Base-by-base conservation (phyloP, 2,888 invertebrate species). In the Volucella inanis region DNA sequence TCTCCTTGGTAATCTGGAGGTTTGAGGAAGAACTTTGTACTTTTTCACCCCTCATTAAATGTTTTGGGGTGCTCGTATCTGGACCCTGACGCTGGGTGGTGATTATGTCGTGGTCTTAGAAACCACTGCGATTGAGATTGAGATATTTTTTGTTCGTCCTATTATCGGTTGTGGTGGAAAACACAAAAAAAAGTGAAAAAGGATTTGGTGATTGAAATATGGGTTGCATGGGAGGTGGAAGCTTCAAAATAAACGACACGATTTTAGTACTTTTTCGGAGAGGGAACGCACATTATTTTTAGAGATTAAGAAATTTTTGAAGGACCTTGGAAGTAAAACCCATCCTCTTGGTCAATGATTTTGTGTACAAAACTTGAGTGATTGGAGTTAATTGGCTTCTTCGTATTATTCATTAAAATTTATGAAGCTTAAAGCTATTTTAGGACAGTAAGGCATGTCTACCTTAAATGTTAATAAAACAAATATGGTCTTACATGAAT, bases 1-100 rank as follows among this genome's bases (percentile, higher is more conserved):
- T n/a, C 55, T 10, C 11, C 38, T n/a, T 18, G 22, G 1, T 2
- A 12, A 11, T 8, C 3, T 22, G 62, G 57, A 65, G 45, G 18
- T 57, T 12, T 57, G 81, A 18, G 55, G 64, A 12, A 50, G 57
- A 22, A 41, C 15, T 54, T 45, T 43, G 38, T 45, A 38, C 50
- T 54, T 64, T 59, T 71, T 45, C 55, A 79, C 64, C 79, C 79
- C 79, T 83, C 79, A 79, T 83, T 83, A 79, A 74, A 68, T 82
- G 31, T 39, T 62, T 55, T 22, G 11, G 61, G 41, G 50, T 31
- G 31, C 6, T 6, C 31, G 31, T 62, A 75, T 39, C 50, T 55
- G 52, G 50, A 61, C 59, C 31, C 31, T 31, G 1, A 31, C 6
- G 31, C 4, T 31, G 31, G 74, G 61, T 52, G 59, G n/a, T 79